Conservation (phyloP, 1,140 invertebrate species). For the Pollicipes pollicipes region DNA sequence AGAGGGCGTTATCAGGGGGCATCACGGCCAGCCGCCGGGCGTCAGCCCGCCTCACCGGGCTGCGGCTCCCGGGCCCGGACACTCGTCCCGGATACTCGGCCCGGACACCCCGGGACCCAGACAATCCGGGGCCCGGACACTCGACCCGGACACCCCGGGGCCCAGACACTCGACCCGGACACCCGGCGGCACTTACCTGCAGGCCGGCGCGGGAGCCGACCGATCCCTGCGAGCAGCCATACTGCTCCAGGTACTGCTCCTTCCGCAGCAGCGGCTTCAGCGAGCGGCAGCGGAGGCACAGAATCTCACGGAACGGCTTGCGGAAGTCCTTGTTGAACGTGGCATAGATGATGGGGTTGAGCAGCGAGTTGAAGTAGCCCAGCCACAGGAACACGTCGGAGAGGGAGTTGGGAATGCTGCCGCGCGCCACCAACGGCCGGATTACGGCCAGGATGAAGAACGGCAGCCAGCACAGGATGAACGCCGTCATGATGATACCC, state of each 20-base stretch:
- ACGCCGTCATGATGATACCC: conserved; percentile 93
- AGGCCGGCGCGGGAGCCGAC: too few species aligned
- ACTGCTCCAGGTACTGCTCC: neutral
- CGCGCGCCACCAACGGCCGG: conserved; percentile 45
- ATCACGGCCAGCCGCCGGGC: too few species aligned
- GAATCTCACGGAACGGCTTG: conserved; percentile 19
- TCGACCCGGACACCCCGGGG: too few species aligned
- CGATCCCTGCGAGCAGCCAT: neutral
- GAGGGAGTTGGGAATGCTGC: conserved; percentile 33
- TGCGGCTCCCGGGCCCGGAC: too few species aligned
- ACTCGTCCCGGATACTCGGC: too few species aligned
- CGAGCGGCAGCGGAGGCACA: neutral
- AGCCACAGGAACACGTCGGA: conserved; percentile 56
- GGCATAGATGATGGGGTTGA: conserved; percentile 52
- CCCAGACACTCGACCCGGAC: too few species aligned
- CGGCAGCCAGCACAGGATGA: conserved; percentile 89
- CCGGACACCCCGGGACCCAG: too few species aligned
- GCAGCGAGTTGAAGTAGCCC: conserved; percentile 42
- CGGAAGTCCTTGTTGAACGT: conserved; percentile 45
- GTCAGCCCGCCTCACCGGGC: too few species aligned
- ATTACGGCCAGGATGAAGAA: conserved; percentile 85
- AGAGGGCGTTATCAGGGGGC: too few species aligned
- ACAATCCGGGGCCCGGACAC: too few species aligned
- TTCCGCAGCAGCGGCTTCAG: neutral
- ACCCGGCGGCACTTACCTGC: too few species aligned